A percentile compares a stretch with the other conserved stretches of the same genome.
Evolutionary conservation across 2,113 vertebrate species (phyloP).

Genomic region (Patagioenas fasciata): DNA sequence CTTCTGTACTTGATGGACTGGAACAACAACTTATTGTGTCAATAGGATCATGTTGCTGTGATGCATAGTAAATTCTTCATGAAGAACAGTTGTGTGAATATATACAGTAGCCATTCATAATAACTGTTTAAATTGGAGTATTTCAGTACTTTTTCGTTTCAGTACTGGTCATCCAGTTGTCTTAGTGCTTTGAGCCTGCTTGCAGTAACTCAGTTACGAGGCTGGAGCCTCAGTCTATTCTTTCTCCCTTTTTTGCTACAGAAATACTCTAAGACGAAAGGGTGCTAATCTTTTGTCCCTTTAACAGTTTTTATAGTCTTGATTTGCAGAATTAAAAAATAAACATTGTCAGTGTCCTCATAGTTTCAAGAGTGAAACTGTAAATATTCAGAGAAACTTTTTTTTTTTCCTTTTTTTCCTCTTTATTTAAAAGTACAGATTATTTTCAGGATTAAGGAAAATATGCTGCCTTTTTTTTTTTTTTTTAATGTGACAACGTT

Average conservation of each 20-base stretch:
- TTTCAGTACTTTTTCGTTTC: background rate
- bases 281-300: background rate
- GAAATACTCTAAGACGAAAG: background rate
- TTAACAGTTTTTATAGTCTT: background rate
- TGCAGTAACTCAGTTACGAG: background rate
- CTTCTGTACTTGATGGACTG: conserved; percentile 38
- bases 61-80: conserved; percentile 18
- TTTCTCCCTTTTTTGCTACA: background rate
- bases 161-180: background rate
- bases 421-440: background rate
- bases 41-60: background rate
- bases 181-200: background rate
- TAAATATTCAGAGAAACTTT: background rate
- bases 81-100: background rate
- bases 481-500: background rate
- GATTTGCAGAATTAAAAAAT: background rate
- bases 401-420: background rate
- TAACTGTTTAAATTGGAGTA: background rate
- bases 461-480: background rate
- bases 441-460: background rate
- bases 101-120: background rate
- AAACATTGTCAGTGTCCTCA: background rate
- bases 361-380: background rate
- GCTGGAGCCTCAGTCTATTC: accelerated
- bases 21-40: conserved; percentile 42